Evolutionary conservation across 2,113 vertebrate genomes (phyloP), one percentile per base, ranked within the genome.

Genomic region (Vireo altiloquus): DNA sequence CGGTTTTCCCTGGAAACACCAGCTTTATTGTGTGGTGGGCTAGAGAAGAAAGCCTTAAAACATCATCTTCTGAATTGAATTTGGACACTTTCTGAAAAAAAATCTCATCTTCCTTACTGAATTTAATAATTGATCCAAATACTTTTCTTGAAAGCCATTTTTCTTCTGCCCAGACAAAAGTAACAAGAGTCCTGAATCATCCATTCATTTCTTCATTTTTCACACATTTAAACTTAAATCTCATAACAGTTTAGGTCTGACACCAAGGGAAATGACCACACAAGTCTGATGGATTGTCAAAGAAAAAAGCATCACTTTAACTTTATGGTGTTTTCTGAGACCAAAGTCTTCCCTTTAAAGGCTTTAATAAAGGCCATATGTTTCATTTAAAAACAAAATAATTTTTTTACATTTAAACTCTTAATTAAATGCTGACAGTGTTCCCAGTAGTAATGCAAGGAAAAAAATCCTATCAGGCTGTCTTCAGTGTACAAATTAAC

Each of bases 51-150:
- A 94, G 52, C 68, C 64, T 94, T 94, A 77, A 93, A 95, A 88
- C 71, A 66, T 72, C 59, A 82, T 69, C 35, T 66, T 80, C 91
- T 94, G 83, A 88, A 97, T 91, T 96, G 15, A 95, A 96, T 97
- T 96, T 90, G 79, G 72, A 65, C 77, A 50, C 53, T 90, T 91
- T 95, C 83, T 87, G 88, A 72, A 87, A 95, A 31, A 74, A 94
- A 95, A 90, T 72, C 65, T 87, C 64, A 50, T 81, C 50, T 94
- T 14, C 60, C 30, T 68, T 78, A 84, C 78, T 80, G 84, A 95
- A 97, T 97, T 96, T 87, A 96, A 93, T 85, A 79, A 94, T 96
- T 39, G 13, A 96, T 96, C 82, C 74, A 23, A 44, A 92, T 69
- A 60, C 53, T 85, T 88, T 68, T 68, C 79, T 74, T 82, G 66